These are phyloP conservation scores for Eubasilissa splendida DNA, from an alignment of 2,888 invertebrate species.

Conservation along the genomic window DNA sequence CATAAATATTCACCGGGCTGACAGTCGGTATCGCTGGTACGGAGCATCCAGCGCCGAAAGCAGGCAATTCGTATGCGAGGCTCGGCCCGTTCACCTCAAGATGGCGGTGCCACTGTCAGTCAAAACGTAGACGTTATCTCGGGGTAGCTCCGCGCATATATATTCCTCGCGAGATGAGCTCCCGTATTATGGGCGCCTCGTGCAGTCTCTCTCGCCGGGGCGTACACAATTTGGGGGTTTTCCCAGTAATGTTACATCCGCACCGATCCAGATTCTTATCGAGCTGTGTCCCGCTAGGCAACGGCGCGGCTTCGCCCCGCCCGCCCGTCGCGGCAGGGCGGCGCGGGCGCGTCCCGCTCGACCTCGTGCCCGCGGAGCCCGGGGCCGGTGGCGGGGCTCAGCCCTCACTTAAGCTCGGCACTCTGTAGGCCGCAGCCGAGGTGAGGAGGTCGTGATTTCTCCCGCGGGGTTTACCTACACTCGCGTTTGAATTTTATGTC, in stretches of 20 bases:
- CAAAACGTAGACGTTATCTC: constrained; percentile 59
- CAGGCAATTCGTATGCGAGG: constrained; percentile 62
- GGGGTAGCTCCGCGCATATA: constrained; percentile 53
- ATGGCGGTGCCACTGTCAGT: constrained; percentile 64
- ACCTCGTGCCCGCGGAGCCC: constrained; percentile 1
- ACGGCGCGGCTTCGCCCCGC: not conserved
- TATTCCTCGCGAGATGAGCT: constrained; percentile 56
- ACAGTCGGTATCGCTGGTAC: constrained; percentile 62
- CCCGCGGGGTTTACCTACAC: constrained; percentile 57
- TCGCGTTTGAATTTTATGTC: constrained; percentile 58
- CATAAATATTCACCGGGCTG: constrained; percentile 68
- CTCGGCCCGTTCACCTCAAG: constrained; percentile 62
- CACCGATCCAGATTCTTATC: not conserved
- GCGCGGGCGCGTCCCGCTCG: not conserved
- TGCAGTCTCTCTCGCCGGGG: constrained; percentile 1
- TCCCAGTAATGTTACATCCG: not conserved
- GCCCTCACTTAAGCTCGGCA: constrained; percentile 21
- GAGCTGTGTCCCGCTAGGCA: not conserved
- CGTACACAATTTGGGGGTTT: constrained; percentile 9
- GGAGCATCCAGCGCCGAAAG: constrained; percentile 62
- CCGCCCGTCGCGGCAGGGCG: not conserved
- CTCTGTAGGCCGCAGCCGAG: constrained; percentile 42
- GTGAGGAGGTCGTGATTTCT: constrained; percentile 58
- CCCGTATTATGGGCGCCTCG: constrained; percentile 50
- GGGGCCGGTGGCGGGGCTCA: constrained; percentile 12